Conservation (phyloP, 53 echinoderm and acorn worm genomes). For the Antedon mediterranea region DNA sequence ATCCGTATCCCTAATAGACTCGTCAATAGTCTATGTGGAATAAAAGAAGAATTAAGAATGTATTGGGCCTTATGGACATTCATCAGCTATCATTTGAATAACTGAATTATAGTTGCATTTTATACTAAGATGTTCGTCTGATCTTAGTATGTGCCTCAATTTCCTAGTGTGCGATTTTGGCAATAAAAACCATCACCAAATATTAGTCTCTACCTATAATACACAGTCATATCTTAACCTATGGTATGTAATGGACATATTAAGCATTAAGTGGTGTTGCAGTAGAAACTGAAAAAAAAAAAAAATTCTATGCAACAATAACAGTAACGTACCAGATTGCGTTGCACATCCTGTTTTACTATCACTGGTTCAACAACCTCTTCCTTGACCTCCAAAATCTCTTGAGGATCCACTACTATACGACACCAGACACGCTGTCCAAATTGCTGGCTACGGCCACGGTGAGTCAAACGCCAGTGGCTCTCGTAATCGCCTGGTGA, state of each 20-base stretch:
- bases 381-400: constrained; percentile 30
- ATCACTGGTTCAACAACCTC: constrained; percentile 16
- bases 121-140: too few relatives aligned
- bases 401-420: constrained; percentile 50
- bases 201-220: too few relatives aligned
- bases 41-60: background rate
- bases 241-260: too few relatives aligned
- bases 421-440: constrained; percentile 85
- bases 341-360: background rate
- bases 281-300: too few relatives aligned
- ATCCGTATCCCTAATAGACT: background rate
- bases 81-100: too few relatives aligned
- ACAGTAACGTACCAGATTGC: background rate
- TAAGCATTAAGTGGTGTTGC: too few relatives aligned
- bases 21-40: background rate
- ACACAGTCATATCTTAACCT: too few relatives aligned
- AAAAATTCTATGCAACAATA: too few relatives aligned
- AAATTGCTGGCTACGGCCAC: constrained; percentile 52
- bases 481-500: constrained; percentile 75
- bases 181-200: too few relatives aligned
- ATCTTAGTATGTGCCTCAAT: too few relatives aligned
- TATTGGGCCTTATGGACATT: background rate
- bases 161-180: too few relatives aligned
- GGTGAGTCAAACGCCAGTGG: constrained; percentile 78
- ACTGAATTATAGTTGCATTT: too few relatives aligned